A percentile compares a stretch with the other conserved stretches of the same genome.
These are phyloP conservation scores for Lophura nycthemera DNA, from an alignment of 2,113 vertebrate species.

Conservation along the genomic window DNA sequence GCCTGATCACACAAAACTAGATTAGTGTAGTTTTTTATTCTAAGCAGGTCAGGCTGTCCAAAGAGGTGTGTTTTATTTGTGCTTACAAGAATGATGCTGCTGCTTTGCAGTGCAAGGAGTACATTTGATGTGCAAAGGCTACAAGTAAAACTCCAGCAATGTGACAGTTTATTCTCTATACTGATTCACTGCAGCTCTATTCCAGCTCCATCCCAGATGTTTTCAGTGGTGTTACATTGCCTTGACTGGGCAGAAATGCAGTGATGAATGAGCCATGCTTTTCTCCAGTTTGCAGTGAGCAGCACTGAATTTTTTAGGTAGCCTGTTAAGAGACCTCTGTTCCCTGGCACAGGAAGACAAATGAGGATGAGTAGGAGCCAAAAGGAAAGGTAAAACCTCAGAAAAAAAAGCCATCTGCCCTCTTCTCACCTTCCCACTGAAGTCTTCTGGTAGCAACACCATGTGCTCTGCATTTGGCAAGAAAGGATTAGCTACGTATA, in stretches of 20 bases:
- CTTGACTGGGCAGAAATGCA: accelerated
- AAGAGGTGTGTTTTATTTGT: background rate
- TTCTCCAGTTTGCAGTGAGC: background rate
- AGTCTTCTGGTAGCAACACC: background rate
- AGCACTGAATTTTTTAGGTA: slow-evolving; percentile 1
- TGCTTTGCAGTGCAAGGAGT: background rate
- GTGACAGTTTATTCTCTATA: background rate
- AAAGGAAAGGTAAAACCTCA: slow-evolving; percentile 8
- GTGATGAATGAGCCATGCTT: background rate
- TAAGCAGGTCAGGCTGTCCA: background rate
- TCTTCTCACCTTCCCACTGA: background rate
- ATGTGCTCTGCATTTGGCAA: accelerated
- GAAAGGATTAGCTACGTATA: background rate
- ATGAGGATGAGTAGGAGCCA: background rate
- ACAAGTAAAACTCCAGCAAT: background rate
- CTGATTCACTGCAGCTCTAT: background rate
- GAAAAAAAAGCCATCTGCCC: background rate
- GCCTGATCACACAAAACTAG: background rate
- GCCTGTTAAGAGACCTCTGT: background rate
- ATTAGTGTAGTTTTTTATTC: background rate
- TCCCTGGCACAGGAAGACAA: background rate
- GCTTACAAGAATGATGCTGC: background rate
- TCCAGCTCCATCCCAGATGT: background rate
- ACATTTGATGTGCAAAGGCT: background rate
- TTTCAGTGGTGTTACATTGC: background rate